Conservation (phyloP, 2,797 vertebrate genomes). For the Trachops cirrhosus region DNA sequence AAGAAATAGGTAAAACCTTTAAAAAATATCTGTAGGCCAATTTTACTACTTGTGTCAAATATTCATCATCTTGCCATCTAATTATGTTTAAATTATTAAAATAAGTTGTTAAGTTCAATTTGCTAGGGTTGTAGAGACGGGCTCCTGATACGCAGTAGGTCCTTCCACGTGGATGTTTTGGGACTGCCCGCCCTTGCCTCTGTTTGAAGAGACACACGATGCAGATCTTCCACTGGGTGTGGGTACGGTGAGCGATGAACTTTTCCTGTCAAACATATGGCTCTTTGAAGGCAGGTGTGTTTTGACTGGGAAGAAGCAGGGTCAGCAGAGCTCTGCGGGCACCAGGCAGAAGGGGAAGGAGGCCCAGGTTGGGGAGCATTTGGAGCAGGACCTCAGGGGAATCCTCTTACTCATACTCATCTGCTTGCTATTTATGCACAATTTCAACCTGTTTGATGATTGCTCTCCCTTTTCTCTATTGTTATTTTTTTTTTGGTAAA, state of each 20-base stretch:
- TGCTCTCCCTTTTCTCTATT: background rate
- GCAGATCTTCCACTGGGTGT: background rate
- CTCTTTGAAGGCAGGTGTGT: conserved; percentile 71
- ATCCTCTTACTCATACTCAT: conserved; percentile 50
- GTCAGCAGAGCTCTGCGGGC: conserved; percentile 40
- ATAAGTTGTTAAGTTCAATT: background rate
- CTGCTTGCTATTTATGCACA: conserved; percentile 61
- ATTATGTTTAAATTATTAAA: conserved; percentile 1
- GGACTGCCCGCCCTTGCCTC: background rate
- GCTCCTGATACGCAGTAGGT: background rate
- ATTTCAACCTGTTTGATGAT: conserved; percentile 46
- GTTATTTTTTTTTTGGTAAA: background rate
- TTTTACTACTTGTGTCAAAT: background rate
- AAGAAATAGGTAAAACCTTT: too few species aligned
- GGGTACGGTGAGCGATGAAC: background rate
- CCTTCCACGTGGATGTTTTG: background rate
- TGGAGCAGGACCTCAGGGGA: conserved; percentile 43
- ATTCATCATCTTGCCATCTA: background rate
- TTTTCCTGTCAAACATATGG: conserved; percentile 39
- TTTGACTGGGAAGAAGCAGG: conserved; percentile 48
- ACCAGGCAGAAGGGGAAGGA: conserved; percentile 26
- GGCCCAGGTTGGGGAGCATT: background rate
- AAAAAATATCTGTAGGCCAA: background rate
- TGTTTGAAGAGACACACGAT: background rate
- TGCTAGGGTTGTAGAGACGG: background rate